Evolutionary conservation across 1,140 invertebrate species (phyloP).

Genomic region (Mycetomoellerius zeteki): DNA sequence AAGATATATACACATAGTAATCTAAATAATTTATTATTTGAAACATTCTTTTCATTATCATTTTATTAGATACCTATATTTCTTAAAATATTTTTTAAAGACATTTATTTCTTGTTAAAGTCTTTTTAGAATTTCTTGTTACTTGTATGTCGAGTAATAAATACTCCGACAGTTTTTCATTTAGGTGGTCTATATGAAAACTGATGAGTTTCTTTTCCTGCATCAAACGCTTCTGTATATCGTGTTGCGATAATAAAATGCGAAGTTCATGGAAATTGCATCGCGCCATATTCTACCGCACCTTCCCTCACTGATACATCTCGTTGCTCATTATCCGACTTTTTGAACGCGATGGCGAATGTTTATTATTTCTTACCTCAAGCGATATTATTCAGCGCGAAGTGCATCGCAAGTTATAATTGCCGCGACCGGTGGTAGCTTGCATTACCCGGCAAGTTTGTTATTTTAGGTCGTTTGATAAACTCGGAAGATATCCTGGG

Average conservation of each 20-base stretch:
- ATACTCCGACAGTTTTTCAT: constrained; percentile 16
- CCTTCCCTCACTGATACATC: constrained; percentile 38
- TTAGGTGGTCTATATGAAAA: constrained; percentile 13
- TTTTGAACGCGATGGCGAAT: constrained; percentile 49
- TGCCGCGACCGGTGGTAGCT: constrained; percentile 49
- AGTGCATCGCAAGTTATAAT: constrained; percentile 62
- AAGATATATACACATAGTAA: not conserved
- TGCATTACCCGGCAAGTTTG: constrained; percentile 58
- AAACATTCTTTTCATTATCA: not conserved
- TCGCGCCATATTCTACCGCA: constrained; percentile 19
- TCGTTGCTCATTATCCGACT: constrained; percentile 58
- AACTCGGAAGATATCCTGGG: constrained; percentile 55
- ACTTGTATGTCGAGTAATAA: not conserved
- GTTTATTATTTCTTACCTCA: constrained; percentile 62
- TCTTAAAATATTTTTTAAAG: not conserved
- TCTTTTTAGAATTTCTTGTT: not conserved
- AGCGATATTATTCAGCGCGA: constrained; percentile 58
- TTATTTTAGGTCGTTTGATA: constrained; percentile 59
- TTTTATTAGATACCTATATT: not conserved
- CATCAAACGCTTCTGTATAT: constrained; percentile 8
- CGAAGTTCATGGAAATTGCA: constrained; percentile 60
- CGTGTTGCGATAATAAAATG: constrained; percentile 55
- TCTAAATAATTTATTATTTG: not conserved
- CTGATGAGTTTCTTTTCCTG: constrained; percentile 35
- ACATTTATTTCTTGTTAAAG: not conserved